Evolutionary conservation across 2,888 invertebrate genomes (phyloP).

Genomic region (Eurois occulta): DNA sequence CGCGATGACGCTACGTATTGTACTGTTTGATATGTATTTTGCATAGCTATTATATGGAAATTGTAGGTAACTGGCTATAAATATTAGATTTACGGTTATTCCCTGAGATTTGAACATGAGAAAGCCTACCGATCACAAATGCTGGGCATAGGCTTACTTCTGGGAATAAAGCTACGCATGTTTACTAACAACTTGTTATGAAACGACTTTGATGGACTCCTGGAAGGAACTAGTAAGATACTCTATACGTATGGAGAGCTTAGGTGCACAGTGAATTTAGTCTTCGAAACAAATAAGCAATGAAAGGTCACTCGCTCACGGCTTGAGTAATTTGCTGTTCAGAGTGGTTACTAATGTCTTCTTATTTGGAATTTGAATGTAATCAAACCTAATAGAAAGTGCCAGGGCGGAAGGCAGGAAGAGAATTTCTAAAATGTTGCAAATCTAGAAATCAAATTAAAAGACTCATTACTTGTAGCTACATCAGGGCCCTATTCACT

Average conservation of each 20-base stretch:
- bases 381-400: neutral
- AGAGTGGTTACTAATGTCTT: neutral
- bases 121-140: constrained; percentile 23
- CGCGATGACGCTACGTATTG: constrained; percentile 48
- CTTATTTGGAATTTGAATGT: neutral
- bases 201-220: neutral
- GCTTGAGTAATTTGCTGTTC: neutral
- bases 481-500: neutral
- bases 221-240: neutral
- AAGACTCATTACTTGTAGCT: neutral
- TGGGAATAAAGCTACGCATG: constrained; percentile 7
- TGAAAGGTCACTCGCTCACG: neutral
- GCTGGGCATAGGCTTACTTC: neutral
- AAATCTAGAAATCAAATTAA: neutral
- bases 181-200: constrained; percentile 4
- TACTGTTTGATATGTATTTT: constrained; percentile 45
- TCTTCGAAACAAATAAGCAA: neutral
- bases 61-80: constrained; percentile 24
- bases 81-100: constrained; percentile 37
- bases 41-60: constrained; percentile 33
- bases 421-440: neutral
- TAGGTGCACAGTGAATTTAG: neutral
- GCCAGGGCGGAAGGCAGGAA: neutral
- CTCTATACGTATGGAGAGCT: neutral
- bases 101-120: constrained; percentile 26